Base-by-base conservation (phyloP, 2,888 invertebrate species). In the Tanytarsus gracilentus region DNA sequence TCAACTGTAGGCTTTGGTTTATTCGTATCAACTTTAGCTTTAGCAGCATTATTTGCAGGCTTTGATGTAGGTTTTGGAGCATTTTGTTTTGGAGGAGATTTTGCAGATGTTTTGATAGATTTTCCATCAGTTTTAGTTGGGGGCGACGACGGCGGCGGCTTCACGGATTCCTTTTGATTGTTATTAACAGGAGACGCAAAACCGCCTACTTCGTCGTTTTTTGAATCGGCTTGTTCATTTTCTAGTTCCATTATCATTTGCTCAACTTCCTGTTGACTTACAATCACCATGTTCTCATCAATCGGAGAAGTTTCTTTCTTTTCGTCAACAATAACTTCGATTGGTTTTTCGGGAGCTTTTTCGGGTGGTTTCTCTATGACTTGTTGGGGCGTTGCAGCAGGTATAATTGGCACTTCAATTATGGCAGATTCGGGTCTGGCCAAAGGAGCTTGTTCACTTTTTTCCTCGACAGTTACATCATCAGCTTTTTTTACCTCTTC, bases 131-230 rank as follows among this genome's bases (percentile, higher is more conserved):
- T 4, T 14, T 59, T 59, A 21, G 14, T 16, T 16, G 40, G 25
- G 2, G 36, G 27, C 2, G 23, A 18, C 29, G 25, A 44, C 48
- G 16, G 48, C 25, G 49, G 59, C 59, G 59, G 36, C 36, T 59
- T 59, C 23, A 21, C 33, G 23, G 48, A 48, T 18, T 48, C 33
- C 33, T 33, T n/a, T 33, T 4, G 11, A n/a, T 4, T 33, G 11
- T 39, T 7, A 1, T 56, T 25, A 59, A 9, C 59, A 59, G 33
- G 48, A 49, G 59, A 59, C 33, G 30, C 59, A 59, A 49, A 59
- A 59, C 49, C 59, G 59, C 59, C 39, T 29, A 48, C 33, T 59
- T 59, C 25, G 33, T 49, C 48, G 59, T 59, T 59, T 59, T 59
- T 59, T 59, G 59, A 49, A 27, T 59, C 59, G 27, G 18, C 48